Evolutionary conservation across 2,113 vertebrate genomes (phyloP).

Genomic region (Raja brachyura): DNA sequence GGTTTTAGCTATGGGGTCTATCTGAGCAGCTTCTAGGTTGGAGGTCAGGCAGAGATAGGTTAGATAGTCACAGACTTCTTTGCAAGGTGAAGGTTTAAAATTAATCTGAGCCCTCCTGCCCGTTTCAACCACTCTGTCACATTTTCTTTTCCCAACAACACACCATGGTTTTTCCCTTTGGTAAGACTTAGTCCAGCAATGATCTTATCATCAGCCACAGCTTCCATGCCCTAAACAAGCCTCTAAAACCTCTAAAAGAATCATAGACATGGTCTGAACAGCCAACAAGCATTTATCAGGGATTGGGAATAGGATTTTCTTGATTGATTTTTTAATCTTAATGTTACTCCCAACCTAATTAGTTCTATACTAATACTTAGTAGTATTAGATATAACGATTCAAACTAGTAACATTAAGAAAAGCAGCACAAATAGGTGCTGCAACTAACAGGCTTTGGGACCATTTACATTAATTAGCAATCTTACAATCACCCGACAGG

Average conservation of each 20-base stretch:
- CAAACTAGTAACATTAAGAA: too few relatives aligned
- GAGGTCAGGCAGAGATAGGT: too few relatives aligned
- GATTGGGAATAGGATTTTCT: background rate
- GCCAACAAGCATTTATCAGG: background rate
- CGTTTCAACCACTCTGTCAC: background rate
- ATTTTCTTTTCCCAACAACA: background rate
- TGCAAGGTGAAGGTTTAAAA: background rate
- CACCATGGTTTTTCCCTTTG: background rate
- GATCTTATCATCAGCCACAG: background rate
- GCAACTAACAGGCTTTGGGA: too few relatives aligned
- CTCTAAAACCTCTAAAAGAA: background rate
- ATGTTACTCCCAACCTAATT: background rate
- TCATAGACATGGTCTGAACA: background rate
- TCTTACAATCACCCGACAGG: too few relatives aligned
- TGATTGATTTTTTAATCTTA: background rate
- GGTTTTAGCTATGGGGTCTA: too few relatives aligned
- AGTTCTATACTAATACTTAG: too few relatives aligned
- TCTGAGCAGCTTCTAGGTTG: too few relatives aligned
- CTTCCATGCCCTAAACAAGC: background rate
- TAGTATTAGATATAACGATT: too few relatives aligned
- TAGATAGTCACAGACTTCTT: too few relatives aligned
- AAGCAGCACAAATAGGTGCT: too few relatives aligned
- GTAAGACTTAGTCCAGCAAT: background rate
- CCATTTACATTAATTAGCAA: too few relatives aligned
- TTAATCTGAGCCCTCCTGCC: background rate